These are phyloP conservation scores for Tetraodon nigroviridis DNA, from an alignment of 2,113 vertebrate species.

Conservation along the genomic window DNA sequence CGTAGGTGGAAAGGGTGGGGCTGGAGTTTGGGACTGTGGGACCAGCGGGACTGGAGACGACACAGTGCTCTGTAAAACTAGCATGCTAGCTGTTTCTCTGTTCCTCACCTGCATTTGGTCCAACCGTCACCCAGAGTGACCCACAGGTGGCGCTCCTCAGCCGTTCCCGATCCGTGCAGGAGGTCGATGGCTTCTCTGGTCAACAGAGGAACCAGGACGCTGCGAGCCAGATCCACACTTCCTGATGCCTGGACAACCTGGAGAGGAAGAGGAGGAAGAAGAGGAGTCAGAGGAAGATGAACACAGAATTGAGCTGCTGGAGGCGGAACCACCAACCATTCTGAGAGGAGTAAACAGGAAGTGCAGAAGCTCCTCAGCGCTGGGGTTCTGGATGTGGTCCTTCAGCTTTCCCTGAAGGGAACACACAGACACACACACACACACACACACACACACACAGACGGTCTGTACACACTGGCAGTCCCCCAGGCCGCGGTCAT, in stretches of 20 bases:
- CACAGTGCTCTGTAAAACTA: neutral
- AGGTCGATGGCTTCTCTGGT: constrained; percentile 88
- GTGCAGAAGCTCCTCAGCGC: constrained; percentile 87
- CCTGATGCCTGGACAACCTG: constrained; percentile 91
- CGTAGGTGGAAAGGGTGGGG: no score
- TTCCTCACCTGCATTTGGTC: constrained; percentile 86
- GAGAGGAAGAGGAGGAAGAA: neutral
- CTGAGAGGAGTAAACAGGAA: constrained; percentile 91
- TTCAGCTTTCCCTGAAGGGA: constrained; percentile 89
- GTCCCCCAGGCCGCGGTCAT: no score
- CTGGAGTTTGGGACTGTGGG: no score
- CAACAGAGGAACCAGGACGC: constrained; percentile 85
- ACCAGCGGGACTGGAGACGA: no score
- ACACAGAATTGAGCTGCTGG: neutral
- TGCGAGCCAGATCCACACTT: constrained; percentile 82
- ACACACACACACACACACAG: neutral
- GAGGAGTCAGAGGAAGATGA: neutral
- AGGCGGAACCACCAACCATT: constrained; percentile 73
- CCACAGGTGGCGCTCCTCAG: constrained; percentile 89
- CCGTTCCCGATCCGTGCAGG: constrained; percentile 75
- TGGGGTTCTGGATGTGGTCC: constrained; percentile 92
- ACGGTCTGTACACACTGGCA: neutral
- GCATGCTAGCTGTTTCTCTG: neutral
- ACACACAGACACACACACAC: neutral
- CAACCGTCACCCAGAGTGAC: constrained; percentile 85